Evolutionary conservation across 2,888 invertebrate species (phyloP), one percentile per base, ranked within the genome.

Genomic region (Nesidiocoris tenuis): DNA sequence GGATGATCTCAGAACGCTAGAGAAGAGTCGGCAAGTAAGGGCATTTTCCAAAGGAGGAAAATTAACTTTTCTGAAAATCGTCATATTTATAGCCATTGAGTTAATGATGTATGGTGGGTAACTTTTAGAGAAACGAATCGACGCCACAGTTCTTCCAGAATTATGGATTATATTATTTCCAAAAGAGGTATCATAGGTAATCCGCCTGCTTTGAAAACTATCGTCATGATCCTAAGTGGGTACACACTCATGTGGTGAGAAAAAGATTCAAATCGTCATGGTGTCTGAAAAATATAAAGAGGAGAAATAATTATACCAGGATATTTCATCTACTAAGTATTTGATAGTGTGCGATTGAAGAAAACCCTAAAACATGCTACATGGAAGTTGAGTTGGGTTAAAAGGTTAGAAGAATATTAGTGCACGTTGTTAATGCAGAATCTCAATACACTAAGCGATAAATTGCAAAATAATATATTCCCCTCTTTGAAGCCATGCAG

Each of bases 401-500:
- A 23, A 16, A 23, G 23, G 70, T 70, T 70, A 70, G 25, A 70
- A 56, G 56, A 56, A 59, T 24, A 64, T 70, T 70, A 70, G 70
- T 70, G 25, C 57, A 54, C 54, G 18, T 22, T 57, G 70, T 70
- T 57, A 70, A 57, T 17, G 56, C 17, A 70, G 23, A 59, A 61
- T 70, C 18, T 17, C 19, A n/a, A 61, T 59, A 70, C 57, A 70
- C 23, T 22, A 24, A 70, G 61, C 59, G 39, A 22, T n/a, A 23
- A 25, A 25, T 70, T 70, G 23, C 59, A 61, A 25, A 61, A 68
- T 56, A 61, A 68, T 56, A 59, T 19, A 59, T 67, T 57, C 70
- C 70, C 70, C 70, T 18, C 16, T 61, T 70, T 59, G n/a, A 65
- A 77, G 77, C 78, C 78, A 78, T 78, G 78, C 78, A 78, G 78